These are phyloP conservation scores for Chymomyza procnemis DNA, from an alignment of 2,888 invertebrate genomes.

Conservation along the genomic window DNA sequence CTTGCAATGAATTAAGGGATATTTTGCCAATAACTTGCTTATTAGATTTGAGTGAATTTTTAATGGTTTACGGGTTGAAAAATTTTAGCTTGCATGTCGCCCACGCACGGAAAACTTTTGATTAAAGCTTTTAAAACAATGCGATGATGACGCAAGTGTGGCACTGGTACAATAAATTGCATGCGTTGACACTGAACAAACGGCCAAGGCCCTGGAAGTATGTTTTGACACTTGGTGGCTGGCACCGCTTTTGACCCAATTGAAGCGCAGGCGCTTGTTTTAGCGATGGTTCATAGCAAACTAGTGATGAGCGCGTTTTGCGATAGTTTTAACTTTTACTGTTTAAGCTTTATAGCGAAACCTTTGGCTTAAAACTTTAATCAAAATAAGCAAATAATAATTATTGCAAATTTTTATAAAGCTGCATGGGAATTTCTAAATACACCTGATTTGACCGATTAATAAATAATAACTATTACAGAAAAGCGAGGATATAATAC, in stretches of 20 bases:
- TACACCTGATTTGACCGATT: too few relatives aligned
- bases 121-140: not conserved
- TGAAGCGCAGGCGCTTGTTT: not conserved
- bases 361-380: too few relatives aligned
- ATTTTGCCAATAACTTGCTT: slow-evolving; percentile 29
- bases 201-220: slow-evolving; percentile 45
- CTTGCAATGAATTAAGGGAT: slow-evolving; percentile 66
- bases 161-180: slow-evolving; percentile 19
- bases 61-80: not conserved
- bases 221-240: slow-evolving; percentile 42
- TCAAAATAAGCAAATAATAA: too few relatives aligned
- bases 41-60: not conserved
- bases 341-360: too few relatives aligned
- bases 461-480: too few relatives aligned
- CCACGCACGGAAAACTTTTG: slow-evolving; percentile 50
- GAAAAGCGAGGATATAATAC: too few relatives aligned
- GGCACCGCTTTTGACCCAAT: not conserved
- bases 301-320: not conserved
- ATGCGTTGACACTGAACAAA: slow-evolving; percentile 7
- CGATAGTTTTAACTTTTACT: not conserved
- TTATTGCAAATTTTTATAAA: too few relatives aligned
- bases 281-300: not conserved
- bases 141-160: not conserved
- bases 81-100: slow-evolving; percentile 17
- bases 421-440: too few relatives aligned